Percentiles rank a stretch among this genome's conserved stretches.
phyloP scores from a whole-genome alignment of 1,140 invertebrate species.

The Phenacoccus solenopsis region DNA sequence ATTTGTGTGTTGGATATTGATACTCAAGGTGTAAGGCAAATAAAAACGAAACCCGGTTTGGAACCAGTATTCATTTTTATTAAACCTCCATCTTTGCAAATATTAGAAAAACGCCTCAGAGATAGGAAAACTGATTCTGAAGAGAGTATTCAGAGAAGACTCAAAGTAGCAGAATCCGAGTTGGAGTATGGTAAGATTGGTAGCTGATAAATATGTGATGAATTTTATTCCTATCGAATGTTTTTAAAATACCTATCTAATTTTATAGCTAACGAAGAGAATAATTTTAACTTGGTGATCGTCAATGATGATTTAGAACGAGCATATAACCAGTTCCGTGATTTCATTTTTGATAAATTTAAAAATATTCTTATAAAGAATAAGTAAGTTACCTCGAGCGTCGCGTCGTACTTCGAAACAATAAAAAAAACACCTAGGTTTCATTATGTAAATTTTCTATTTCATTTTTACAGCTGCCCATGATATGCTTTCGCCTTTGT shows the following conservation, averaged over 20 bases:
- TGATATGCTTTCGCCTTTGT: neutral
- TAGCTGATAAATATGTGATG: neutral
- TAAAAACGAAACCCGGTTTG: conserved; percentile 63
- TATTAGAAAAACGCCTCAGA: conserved; percentile 62
- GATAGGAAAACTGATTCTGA: conserved; percentile 78
- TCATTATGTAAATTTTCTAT: neutral
- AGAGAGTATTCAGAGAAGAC: conserved; percentile 61
- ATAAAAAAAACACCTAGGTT: too few relatives aligned
- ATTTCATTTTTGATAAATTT: neutral
- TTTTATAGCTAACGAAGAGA: neutral
- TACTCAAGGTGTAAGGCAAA: conserved; percentile 81
- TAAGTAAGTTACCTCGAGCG: neutral
- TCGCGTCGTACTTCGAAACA: neutral
- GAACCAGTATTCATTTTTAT: conserved; percentile 81
- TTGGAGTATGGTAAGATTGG: conserved; percentile 60
- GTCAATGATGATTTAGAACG: neutral
- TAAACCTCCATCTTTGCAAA: conserved; percentile 76
- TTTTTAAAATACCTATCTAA: neutral
- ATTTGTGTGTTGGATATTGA: conserved; percentile 95
- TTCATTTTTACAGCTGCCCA: neutral
- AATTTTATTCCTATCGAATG: too few relatives aligned
- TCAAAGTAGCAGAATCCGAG: conserved; percentile 61
- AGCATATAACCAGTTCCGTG: neutral
- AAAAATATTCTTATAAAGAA: neutral
- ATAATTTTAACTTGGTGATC: neutral